These are phyloP conservation scores for Epiblema foenella DNA, from an alignment of 2,888 invertebrate species.

Conservation along the genomic window DNA sequence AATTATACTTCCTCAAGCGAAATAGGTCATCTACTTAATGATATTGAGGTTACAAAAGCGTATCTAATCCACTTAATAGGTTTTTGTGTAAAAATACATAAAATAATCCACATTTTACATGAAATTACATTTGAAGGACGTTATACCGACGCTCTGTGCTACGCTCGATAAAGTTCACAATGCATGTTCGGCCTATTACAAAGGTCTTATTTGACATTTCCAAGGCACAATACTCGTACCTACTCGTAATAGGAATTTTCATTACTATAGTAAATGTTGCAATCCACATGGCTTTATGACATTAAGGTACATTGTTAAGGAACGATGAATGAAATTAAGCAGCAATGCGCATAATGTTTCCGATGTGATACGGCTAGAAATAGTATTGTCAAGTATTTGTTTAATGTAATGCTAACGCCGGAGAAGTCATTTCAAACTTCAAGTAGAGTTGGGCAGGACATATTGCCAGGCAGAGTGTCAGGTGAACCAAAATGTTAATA, in stretches of 20 bases:
- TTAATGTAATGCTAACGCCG: not conserved
- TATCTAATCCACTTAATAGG: constrained; percentile 21
- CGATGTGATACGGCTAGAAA: not conserved
- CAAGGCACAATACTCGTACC: too few relatives aligned
- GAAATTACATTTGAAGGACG: constrained; percentile 31
- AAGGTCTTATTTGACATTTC: constrained; percentile 30
- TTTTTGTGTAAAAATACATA: constrained; percentile 7
- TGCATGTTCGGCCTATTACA: constrained; percentile 15
- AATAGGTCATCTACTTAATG: constrained; percentile 12
- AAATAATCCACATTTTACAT: constrained; percentile 20
- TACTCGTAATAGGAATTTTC: constrained; percentile 15
- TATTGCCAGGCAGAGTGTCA: too few relatives aligned
- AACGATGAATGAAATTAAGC: constrained; percentile 6
- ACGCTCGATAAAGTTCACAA: constrained; percentile 26
- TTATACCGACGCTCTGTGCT: constrained; percentile 18
- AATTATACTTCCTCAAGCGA: constrained; percentile 16
- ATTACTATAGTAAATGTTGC: constrained; percentile 21
- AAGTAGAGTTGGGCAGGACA: too few relatives aligned
- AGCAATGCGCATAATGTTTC: constrained; percentile 2
- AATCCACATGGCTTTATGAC: constrained; percentile 19
- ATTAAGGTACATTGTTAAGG: constrained; percentile 16
- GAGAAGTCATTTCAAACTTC: too few relatives aligned
- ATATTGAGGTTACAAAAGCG: constrained; percentile 1
- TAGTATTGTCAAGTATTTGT: not conserved
- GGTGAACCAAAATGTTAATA: too few relatives aligned